Evolutionary conservation across 2,113 vertebrate genomes (phyloP).

Genomic region (Ivindomyrus marchei): DNA sequence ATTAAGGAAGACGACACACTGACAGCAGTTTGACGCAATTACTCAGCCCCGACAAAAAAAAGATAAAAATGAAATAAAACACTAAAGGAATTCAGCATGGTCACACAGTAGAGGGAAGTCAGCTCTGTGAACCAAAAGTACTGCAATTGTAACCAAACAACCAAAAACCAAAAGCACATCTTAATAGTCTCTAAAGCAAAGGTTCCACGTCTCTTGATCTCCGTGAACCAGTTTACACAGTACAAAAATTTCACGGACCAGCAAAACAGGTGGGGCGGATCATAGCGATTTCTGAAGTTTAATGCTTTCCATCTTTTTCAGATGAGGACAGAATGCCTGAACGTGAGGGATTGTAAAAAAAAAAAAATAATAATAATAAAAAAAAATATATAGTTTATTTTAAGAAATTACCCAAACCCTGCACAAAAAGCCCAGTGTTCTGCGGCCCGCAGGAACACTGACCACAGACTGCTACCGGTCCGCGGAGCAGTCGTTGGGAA

Average conservation of each 20-base stretch:
- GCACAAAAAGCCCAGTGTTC: neutral
- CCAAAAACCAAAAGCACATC: neutral
- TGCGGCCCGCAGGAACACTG: neutral
- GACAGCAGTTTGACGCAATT: neutral
- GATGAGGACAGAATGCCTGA: neutral
- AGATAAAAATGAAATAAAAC: neutral
- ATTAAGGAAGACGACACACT: neutral
- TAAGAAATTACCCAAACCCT: neutral
- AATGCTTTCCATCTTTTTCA: neutral
- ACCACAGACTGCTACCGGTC: neutral
- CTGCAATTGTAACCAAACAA: neutral
- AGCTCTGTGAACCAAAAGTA: neutral
- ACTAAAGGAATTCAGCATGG: neutral
- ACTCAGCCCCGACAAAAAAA: neutral
- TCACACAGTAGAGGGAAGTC: neutral
- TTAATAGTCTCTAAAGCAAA: neutral
- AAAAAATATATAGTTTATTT: neutral
- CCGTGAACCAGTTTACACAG: neutral
- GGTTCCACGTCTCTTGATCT: neutral
- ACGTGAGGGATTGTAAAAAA: neutral
- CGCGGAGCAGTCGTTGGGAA: neutral
- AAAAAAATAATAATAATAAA: neutral
- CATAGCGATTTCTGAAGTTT: neutral
- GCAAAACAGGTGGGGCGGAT: neutral
- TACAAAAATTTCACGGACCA: neutral